Conservation (phyloP, 2,797 vertebrate species). For the Melanogrammus aeglefinus region DNA sequence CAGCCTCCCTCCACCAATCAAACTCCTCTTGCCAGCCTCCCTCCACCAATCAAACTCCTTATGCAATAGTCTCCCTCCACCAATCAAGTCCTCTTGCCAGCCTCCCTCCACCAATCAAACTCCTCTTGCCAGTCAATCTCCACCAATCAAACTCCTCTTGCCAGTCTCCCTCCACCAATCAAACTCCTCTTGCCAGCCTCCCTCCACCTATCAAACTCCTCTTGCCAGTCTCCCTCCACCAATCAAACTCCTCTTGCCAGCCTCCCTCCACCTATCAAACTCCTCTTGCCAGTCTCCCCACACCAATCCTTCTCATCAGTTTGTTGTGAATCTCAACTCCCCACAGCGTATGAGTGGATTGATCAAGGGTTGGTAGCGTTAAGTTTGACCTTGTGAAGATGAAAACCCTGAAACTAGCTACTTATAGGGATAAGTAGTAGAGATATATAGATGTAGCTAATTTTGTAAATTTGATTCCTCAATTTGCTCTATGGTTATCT, state of each 20-base stretch:
- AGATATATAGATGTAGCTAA: background rate
- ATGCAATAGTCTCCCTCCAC: too few species aligned
- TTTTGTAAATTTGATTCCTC: background rate
- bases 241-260: too few species aligned
- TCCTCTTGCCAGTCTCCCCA: background rate
- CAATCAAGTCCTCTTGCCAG: too few species aligned
- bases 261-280: too few species aligned
- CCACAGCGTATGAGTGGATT: slow-evolving; percentile 56
- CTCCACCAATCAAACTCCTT: slow-evolving; percentile 15
- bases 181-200: slow-evolving; percentile 17
- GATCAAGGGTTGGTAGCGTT: slow-evolving; percentile 37
- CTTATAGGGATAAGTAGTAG: background rate
- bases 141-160: background rate
- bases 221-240: too few species aligned
- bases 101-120: too few species aligned
- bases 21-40: too few species aligned
- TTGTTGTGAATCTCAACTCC: slow-evolving; percentile 58
- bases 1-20: too few species aligned
- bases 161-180: slow-evolving; percentile 14
- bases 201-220: too few species aligned
- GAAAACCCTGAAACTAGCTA: slow-evolving; percentile 18
- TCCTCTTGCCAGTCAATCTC: too few species aligned
- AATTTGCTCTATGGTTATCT: too few species aligned
- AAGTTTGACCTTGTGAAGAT: slow-evolving; percentile 53
- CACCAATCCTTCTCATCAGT: slow-evolving; percentile 24